A percentile compares a stretch with the other conserved stretches of the same genome.
phyloP scores from a whole-genome alignment of 2,797 vertebrate species.

The Galago senegalensis region DNA sequence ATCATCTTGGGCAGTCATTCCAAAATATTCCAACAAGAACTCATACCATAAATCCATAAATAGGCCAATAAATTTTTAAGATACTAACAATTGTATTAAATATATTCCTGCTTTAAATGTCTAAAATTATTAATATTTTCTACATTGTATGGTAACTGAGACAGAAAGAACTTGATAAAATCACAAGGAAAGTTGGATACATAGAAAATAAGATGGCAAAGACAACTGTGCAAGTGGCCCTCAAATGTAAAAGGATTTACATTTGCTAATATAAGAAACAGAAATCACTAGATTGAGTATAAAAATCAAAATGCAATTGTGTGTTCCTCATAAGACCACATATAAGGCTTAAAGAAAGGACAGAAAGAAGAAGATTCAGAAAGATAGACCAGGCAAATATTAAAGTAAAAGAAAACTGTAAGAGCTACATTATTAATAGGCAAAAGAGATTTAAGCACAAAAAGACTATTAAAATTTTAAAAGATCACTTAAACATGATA shows the following conservation, averaged over 20 bases:
- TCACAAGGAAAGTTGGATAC: background rate
- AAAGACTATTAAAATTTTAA: background rate
- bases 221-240: background rate
- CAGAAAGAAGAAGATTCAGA: background rate
- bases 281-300: background rate
- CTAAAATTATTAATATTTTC: background rate
- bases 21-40: background rate
- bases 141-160: background rate
- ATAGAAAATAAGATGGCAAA: background rate
- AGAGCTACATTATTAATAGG: background rate
- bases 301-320: background rate
- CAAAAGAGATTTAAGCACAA: background rate
- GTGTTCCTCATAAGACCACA: background rate
- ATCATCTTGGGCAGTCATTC: background rate
- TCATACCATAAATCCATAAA: background rate
- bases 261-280: background rate
- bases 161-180: background rate
- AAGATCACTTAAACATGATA: background rate
- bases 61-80: background rate
- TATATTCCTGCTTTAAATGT: background rate
- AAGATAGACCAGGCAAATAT: background rate
- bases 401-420: background rate
- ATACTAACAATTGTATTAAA: background rate
- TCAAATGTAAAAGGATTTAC: background rate
- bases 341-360: background rate